Evolutionary conservation across 2,888 invertebrate species (phyloP).

Genomic region (Strigamia maritima): DNA sequence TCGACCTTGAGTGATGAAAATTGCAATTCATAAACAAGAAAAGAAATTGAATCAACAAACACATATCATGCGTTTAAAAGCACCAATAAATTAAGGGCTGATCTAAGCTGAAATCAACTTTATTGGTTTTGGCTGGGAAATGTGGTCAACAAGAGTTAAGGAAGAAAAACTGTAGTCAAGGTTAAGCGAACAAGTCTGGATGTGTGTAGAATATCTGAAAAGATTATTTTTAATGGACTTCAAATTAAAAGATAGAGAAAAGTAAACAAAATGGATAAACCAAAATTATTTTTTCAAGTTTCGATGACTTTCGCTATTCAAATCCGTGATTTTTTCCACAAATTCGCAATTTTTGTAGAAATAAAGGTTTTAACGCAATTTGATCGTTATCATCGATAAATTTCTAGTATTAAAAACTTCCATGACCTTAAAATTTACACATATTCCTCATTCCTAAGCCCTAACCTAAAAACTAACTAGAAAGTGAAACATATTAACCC

Average conservation of each 20-base stretch:
- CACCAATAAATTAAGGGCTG: background rate
- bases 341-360: too few relatives aligned
- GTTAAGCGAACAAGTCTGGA: background rate
- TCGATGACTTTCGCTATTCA: too few relatives aligned
- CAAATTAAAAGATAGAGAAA: too few relatives aligned
- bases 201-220: background rate
- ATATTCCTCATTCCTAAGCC: too few relatives aligned
- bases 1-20: conserved; percentile 9
- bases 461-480: too few relatives aligned
- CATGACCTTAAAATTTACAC: too few relatives aligned
- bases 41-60: background rate
- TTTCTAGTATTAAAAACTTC: too few relatives aligned
- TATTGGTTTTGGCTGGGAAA: background rate
- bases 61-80: background rate
- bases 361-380: too few relatives aligned
- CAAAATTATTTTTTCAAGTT: too few relatives aligned
- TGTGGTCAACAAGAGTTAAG: background rate
- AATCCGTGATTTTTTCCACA: too few relatives aligned
- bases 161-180: background rate
- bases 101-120: background rate
- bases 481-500: background rate
- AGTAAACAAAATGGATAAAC: too few relatives aligned
- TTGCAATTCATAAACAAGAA: background rate
- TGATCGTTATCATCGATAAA: too few relatives aligned
- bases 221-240: background rate